These are phyloP conservation scores for Drosophila seclusa DNA, from an alignment of 2,888 invertebrate species.

Conservation along the genomic window DNA sequence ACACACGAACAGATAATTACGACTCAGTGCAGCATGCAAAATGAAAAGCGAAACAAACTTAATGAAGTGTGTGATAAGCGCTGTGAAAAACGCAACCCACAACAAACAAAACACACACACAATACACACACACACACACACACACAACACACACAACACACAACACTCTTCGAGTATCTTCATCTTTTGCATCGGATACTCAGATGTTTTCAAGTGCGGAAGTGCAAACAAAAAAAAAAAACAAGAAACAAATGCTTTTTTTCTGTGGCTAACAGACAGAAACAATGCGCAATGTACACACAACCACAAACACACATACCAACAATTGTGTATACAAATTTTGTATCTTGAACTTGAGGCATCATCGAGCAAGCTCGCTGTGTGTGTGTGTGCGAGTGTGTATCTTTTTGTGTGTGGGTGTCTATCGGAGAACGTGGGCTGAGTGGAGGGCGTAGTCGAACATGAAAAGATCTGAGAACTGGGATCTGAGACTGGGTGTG, in stretches of 20 bases:
- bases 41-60: slow-evolving; percentile 78
- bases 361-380: slow-evolving; percentile 52
- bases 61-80: slow-evolving; percentile 79
- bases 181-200: slow-evolving; percentile 37
- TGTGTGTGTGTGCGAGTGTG: background rate
- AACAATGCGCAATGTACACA: slow-evolving; percentile 53
- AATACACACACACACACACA: slow-evolving; percentile 10
- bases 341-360: slow-evolving; percentile 77
- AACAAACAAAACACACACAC: slow-evolving; percentile 22
- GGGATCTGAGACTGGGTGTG: slow-evolving; percentile 3
- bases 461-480: slow-evolving; percentile 5
- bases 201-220: slow-evolving; percentile 41
- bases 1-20: slow-evolving; percentile 69
- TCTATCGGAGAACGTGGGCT: slow-evolving; percentile 6
- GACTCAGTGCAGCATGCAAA: slow-evolving; percentile 62
- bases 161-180: slow-evolving; percentile 33
- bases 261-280: slow-evolving; percentile 11
- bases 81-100: slow-evolving; percentile 63
- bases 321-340: slow-evolving; percentile 58
- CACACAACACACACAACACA: slow-evolving; percentile 7
- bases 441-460: background rate
- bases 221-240: slow-evolving; percentile 33
- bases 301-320: background rate
- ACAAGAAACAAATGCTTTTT: slow-evolving; percentile 6
- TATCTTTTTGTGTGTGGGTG: slow-evolving; percentile 6